phyloP scores from a whole-genome alignment of 2,797 vertebrate genomes.

The Alectoris magna region DNA sequence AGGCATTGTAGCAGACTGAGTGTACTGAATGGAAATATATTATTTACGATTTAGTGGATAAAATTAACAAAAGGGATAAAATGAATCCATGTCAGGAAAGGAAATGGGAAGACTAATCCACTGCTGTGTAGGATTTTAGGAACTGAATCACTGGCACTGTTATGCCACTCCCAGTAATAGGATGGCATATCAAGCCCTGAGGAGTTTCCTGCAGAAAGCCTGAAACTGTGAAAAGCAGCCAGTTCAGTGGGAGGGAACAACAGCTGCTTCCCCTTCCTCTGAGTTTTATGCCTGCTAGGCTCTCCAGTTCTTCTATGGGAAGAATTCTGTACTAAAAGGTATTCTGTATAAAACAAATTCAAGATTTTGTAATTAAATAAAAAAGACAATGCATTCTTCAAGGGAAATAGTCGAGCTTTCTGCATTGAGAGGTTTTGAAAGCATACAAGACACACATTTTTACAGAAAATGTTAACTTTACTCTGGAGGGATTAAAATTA shows the following conservation, averaged over 20 bases:
- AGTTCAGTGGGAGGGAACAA: background rate
- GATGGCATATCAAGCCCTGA: background rate
- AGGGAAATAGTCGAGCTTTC: slow-evolving; percentile 33
- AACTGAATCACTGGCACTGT: background rate
- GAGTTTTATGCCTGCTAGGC: background rate
- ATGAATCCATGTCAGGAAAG: background rate
- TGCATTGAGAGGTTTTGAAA: slow-evolving; percentile 14
- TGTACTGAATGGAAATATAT: background rate
- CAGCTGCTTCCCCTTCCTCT: background rate
- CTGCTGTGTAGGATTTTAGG: background rate
- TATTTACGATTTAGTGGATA: background rate
- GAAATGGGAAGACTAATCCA: background rate
- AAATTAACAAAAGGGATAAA: background rate
- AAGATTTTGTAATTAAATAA: background rate
- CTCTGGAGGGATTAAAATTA: background rate
- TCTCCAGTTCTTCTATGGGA: background rate
- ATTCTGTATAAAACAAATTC: slow-evolving; percentile 8
- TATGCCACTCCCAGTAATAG: background rate
- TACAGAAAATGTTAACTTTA: background rate
- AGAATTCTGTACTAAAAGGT: background rate
- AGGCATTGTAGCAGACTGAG: background rate
- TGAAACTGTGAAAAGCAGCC: background rate
- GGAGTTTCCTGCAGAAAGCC: background rate
- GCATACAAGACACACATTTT: background rate
- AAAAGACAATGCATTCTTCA: slow-evolving; percentile 20